These are phyloP conservation scores for Chrysaora quinquecirrha DNA, from an alignment of 30 jellyfish, hydroid and myxozoan genomes.

Conservation along the genomic window DNA sequence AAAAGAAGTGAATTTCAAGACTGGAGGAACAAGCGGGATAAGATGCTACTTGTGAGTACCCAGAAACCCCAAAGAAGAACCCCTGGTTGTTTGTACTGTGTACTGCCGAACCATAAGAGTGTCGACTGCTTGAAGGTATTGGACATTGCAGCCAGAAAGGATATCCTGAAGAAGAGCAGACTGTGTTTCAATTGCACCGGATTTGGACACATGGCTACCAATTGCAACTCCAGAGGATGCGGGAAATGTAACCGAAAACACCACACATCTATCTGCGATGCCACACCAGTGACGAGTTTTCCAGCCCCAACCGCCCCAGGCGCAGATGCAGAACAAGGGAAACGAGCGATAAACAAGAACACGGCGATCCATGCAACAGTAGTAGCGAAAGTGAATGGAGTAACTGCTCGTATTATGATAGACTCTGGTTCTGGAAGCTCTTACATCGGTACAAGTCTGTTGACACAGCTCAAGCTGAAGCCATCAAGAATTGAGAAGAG, in stretches of 20 bases:
- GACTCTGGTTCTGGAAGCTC: slow-evolving; percentile 65
- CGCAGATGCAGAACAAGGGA: slow-evolving; percentile 45
- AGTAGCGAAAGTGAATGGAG: slow-evolving; percentile 59
- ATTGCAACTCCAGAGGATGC: slow-evolving; percentile 31
- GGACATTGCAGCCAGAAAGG: slow-evolving; percentile 55
- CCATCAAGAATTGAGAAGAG: slow-evolving; percentile 48
- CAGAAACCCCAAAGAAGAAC: slow-evolving; percentile 30
- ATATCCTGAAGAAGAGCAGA: slow-evolving; percentile 46
- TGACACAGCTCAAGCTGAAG: slow-evolving; percentile 53
- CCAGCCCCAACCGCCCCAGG: slow-evolving; percentile 33
- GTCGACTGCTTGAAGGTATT: slow-evolving; percentile 57
- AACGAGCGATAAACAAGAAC: slow-evolving; percentile 12
- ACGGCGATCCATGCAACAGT: slow-evolving; percentile 65
- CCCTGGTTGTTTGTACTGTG: slow-evolving; percentile 64
- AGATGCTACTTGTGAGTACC: slow-evolving; percentile 17
- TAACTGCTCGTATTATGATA: slow-evolving; percentile 41
- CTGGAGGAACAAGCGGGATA: slow-evolving; percentile 56
- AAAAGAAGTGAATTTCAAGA: slow-evolving; percentile 17
- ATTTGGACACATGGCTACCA: slow-evolving; percentile 13
- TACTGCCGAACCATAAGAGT: slow-evolving; percentile 46
- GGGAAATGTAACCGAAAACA: slow-evolving; percentile 37
- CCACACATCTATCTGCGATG: slow-evolving; percentile 67
- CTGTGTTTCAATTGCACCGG: slow-evolving; percentile 47
- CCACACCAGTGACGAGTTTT: slow-evolving; percentile 25
- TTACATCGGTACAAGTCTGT: slow-evolving; percentile 52